Base-by-base conservation (phyloP, 2,888 invertebrate species). In the Oxyscelio sp. region DNA sequence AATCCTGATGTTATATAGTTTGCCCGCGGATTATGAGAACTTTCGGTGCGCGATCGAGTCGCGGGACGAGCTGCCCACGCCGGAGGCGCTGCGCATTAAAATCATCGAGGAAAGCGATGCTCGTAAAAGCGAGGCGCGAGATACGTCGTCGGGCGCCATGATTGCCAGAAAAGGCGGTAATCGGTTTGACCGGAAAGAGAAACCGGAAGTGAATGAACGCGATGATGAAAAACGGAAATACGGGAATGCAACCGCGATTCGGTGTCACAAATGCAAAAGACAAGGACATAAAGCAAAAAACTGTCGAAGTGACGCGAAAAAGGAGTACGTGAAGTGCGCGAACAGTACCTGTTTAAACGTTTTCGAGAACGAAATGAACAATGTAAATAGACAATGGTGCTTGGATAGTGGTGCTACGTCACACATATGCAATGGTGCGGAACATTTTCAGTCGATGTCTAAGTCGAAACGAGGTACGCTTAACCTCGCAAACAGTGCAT, bases 1-100 rank as follows among this genome's bases (percentile, higher is more conserved):
- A 2, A 68, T 73, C 1, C 22, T 83, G 27, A n/a, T 83, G 17
- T 17, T 81, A 9, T 82, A 86, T 48, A 83, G 78, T 40, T 24
- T 85, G 13, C 85, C 73, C 8, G 21, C 34, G 8, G 31, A 15
- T 9, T 85, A 43, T 31, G 85, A 83, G 15, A 68, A 52, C 24
- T 83, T 83, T 24, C 19, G 84, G 19, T 31, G 27, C 6, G 27
- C 27, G 4, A 27, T 27, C 3, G 27, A 27, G 27, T 27, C 27
- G 6, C 27, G 27, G 6, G 27, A 27, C 27, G 27, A 27, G 3
- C 6, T 27, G 27, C 27, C 27, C 27, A 27, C 27, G 27, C 27
- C 27, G 27, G 27, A 27, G 6, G 27, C 27, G 3, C 27, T 27
- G 27, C 27, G 27, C 6, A 27, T 27, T 27, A 27, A 27, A 27